phyloP scores from a whole-genome alignment of 2,113 vertebrate species.

The Myotis davidii region DNA sequence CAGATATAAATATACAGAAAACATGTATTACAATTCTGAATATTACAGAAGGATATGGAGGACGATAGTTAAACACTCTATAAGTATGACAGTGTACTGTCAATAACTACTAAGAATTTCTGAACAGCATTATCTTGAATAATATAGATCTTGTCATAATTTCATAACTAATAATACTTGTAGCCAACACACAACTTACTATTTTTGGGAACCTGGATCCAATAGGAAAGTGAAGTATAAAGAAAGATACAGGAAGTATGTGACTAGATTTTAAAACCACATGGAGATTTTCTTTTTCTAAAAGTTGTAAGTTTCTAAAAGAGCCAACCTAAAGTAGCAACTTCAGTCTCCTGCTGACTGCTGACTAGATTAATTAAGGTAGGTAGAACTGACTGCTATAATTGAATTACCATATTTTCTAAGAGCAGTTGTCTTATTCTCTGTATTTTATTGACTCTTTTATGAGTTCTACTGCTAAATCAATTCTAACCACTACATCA shows the following conservation, averaged over 20 bases:
- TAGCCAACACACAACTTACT: not conserved
- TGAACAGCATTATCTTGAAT: not conserved
- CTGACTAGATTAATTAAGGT: constrained; percentile 68
- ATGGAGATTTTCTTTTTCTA: not conserved
- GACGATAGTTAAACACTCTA: not conserved
- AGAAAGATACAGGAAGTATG: not conserved
- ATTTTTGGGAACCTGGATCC: not conserved
- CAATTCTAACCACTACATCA: constrained; percentile 74
- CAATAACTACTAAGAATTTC: constrained; percentile 28
- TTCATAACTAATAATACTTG: not conserved
- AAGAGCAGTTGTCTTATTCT: constrained; percentile 46
- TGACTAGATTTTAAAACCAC: constrained; percentile 8
- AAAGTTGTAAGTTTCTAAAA: constrained; percentile 6
- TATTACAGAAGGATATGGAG: not conserved
- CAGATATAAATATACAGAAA: not conserved
- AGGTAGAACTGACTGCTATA: constrained; percentile 45
- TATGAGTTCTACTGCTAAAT: constrained; percentile 68
- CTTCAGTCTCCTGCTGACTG: not conserved
- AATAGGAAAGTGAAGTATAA: constrained; percentile 32
- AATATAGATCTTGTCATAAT: not conserved
- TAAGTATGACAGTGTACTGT: not conserved
- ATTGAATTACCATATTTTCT: constrained; percentile 68
- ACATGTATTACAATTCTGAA: not conserved
- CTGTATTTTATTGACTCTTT: constrained; percentile 69
- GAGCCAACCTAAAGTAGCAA: constrained; percentile 38